Evolutionary conservation across 2,888 invertebrate species (phyloP).

Genomic region (Stomorhina lunata): DNA sequence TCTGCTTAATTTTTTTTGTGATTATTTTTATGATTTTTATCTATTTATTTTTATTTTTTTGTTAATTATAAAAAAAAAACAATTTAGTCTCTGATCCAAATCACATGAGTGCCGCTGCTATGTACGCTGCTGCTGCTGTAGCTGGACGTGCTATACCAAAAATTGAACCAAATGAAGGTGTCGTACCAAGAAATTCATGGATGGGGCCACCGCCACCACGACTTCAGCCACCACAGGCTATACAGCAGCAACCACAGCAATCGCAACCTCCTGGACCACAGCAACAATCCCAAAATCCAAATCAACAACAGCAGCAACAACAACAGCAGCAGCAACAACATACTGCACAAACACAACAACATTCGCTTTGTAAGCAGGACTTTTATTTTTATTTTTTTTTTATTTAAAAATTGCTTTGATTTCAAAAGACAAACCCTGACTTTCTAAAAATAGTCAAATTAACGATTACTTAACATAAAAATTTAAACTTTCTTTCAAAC

Average conservation of each 20-base stretch:
- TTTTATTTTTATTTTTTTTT: conserved; percentile 58
- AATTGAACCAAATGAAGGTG: conserved; percentile 78
- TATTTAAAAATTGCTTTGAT: too few relatives aligned
- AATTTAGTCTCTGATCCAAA: conserved; percentile 77
- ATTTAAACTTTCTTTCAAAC: conserved; percentile 70
- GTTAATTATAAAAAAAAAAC: conserved; percentile 58
- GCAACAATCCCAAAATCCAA: conserved; percentile 68
- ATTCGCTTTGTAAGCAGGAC: conserved; percentile 79
- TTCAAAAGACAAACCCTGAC: too few relatives aligned
- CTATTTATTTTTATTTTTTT: conserved; percentile 67
- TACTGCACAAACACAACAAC: conserved; percentile 68
- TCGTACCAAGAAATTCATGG: conserved; percentile 76
- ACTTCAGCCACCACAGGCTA: conserved; percentile 71
- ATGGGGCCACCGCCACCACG: conserved; percentile 79
- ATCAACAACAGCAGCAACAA: conserved; percentile 69
- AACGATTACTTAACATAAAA: not conserved
- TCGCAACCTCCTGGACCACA: conserved; percentile 68
- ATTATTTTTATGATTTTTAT: conserved; percentile 39
- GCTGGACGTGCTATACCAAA: conserved; percentile 79
- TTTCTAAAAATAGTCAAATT: too few relatives aligned
- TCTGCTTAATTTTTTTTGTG: conserved; percentile 50
- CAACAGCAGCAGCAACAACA: conserved; percentile 70
- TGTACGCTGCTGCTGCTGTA: conserved; percentile 74
- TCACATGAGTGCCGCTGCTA: conserved; percentile 76
- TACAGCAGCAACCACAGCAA: conserved; percentile 69